Conservation (phyloP, 53 echinoderm and acorn worm species). For the Echinometra lucunter region DNA sequence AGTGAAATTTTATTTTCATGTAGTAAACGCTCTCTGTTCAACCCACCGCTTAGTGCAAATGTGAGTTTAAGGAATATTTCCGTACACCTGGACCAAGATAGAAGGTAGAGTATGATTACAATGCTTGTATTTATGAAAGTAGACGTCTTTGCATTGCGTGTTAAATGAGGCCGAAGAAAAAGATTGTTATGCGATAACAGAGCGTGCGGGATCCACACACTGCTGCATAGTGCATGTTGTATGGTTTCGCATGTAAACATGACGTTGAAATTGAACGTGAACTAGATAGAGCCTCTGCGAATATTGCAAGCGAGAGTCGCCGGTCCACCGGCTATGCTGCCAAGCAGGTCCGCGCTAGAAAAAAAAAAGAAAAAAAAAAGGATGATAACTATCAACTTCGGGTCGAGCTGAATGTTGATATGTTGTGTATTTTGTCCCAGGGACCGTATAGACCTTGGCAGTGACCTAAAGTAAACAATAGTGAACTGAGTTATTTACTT, state of each 20-base stretch:
- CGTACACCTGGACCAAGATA: slow-evolving; percentile 31
- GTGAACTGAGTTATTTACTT: not conserved
- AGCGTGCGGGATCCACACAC: not conserved
- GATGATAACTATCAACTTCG: not conserved
- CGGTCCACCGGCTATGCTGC: slow-evolving; percentile 36
- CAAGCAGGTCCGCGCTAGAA: not conserved
- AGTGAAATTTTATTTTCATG: slow-evolving; percentile 53
- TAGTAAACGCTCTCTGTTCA: not conserved
- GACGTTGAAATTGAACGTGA: slow-evolving; percentile 64
- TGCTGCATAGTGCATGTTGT: not conserved
- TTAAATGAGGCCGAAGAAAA: slow-evolving; percentile 63
- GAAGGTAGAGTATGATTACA: slow-evolving; percentile 50
- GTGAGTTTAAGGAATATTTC: slow-evolving; percentile 68
- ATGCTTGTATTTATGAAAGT: slow-evolving; percentile 5
- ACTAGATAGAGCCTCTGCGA: slow-evolving; percentile 11
- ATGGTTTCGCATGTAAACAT: slow-evolving; percentile 20
- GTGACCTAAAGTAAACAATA: not conserved
- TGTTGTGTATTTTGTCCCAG: slow-evolving; percentile 1
- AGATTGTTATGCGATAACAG: slow-evolving; percentile 31
- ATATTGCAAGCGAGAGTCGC: not conserved
- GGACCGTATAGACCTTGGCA: not conserved
- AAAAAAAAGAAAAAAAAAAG: slow-evolving; percentile 20
- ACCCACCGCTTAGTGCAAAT: slow-evolving; percentile 14
- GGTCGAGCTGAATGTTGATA: not conserved
- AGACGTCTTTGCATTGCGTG: slow-evolving; percentile 42